Conservation (phyloP, 1,140 invertebrate genomes). For the Eciton burchellii region DNA sequence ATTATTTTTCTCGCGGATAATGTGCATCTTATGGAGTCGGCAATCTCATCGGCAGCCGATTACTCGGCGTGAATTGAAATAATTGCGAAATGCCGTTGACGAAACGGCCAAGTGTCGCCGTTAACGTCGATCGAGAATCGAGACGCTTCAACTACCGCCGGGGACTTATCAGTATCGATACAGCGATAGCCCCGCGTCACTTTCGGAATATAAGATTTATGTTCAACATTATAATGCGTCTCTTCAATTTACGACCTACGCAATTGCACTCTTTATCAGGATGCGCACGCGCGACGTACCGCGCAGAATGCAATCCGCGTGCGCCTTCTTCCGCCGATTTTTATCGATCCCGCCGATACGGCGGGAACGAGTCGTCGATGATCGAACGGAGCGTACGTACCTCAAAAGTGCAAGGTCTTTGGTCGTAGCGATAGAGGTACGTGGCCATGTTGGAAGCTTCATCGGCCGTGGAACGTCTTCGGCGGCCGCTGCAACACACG, state of each 20-base stretch:
- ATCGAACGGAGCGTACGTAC: no score
- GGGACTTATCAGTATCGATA: conserved; percentile 39
- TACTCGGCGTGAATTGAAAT: conserved; percentile 28
- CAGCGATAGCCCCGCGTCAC: conserved; percentile 37
- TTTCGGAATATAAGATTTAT: conserved; percentile 1
- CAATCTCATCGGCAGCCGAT: conserved; percentile 1
- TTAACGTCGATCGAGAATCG: background rate
- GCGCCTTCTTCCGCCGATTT: background rate
- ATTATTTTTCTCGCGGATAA: background rate
- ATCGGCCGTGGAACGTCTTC: conserved; percentile 34
- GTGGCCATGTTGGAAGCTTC: background rate
- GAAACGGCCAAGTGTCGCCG: background rate
- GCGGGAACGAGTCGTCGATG: no score
- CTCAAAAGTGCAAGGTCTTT: no score
- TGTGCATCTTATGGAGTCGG: background rate
- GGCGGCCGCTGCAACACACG: background rate
- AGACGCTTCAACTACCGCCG: background rate
- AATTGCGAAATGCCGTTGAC: conserved; percentile 33
- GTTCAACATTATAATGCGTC: background rate
- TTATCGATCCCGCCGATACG: background rate
- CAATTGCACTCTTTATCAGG: conserved; percentile 51
- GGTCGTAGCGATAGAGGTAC: no score
- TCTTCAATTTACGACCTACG: conserved; percentile 46
- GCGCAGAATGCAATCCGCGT: background rate
- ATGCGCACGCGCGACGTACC: background rate